phyloP scores from a whole-genome alignment of 35 echinoderm and acorn worm species.

The Holothuria glaberrima region DNA sequence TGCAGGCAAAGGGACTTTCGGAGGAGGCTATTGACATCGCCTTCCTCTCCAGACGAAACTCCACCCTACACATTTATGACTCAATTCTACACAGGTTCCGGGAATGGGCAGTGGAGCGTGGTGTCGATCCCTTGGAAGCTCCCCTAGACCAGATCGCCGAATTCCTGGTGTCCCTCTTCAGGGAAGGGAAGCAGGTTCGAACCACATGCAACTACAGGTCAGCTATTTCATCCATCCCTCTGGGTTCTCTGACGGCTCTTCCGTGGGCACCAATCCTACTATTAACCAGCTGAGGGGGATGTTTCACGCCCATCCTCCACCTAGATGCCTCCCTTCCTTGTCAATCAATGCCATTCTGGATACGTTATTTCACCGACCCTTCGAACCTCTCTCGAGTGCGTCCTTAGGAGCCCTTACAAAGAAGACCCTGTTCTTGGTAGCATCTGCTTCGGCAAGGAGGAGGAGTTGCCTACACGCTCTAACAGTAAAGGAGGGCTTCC shows the following conservation, averaged over 20 bases:
- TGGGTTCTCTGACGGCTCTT: not conserved
- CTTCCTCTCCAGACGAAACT: too few relatives aligned
- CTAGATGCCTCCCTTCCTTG: not conserved
- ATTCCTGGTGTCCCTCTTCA: too few relatives aligned
- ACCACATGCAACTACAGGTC: too few relatives aligned
- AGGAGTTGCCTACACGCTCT: not conserved
- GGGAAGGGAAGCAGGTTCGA: too few relatives aligned
- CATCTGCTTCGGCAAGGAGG: not conserved
- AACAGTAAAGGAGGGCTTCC: not conserved
- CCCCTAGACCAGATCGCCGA: too few relatives aligned
- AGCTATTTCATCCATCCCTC: not conserved
- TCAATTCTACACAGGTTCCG: not conserved
- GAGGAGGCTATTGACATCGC: too few relatives aligned
- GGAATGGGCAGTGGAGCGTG: not conserved
- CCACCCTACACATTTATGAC: too few relatives aligned
- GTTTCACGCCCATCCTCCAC: not conserved
- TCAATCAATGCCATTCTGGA: too few relatives aligned
- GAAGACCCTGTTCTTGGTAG: slow-evolving; percentile 4
- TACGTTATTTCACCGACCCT: too few relatives aligned
- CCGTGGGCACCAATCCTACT: not conserved
- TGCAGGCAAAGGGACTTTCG: too few relatives aligned
- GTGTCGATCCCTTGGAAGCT: too few relatives aligned
- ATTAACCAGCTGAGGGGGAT: not conserved
- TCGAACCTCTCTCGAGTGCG: not conserved
- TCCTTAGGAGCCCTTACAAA: not conserved